Evolutionary conservation across 1,140 invertebrate genomes (phyloP), one percentile per base, ranked within the genome.

Genomic region (Eurosta solidaginis): DNA sequence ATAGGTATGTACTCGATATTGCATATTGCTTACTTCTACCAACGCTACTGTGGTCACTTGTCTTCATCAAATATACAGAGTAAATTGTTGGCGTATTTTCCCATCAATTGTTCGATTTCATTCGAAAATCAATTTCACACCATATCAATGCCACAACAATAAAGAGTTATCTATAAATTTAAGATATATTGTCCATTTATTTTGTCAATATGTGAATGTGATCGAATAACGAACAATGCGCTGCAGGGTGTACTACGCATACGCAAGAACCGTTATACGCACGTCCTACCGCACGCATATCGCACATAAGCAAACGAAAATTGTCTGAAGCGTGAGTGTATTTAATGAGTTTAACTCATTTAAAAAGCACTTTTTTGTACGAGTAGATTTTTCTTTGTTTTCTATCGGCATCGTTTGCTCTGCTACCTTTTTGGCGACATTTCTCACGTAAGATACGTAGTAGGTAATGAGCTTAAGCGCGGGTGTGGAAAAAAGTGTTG

Each of bases 91-190:
- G 12, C 59, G 59, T 68, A 68, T 68, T 68, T 68, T 68, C 59
- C 59, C 59, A 68, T 68, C 59, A 68, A 68, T 68, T 68, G 59
- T 68, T 40, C 59, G 59, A 68, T 40, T 68, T 68, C 59, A 68
- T 40, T 36, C 33, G 25, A 68, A 68, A 68, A 68, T 68, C 59
- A 68, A 68, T 68, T 68, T 68, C 33, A 68, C 59, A 68, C 59
- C 36, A 68, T 33, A 68, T 68, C 59, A 68, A 40, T 68, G 59
- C 6, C 17, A 42, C 59, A 68, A 22, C 33, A 68, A 63, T n/a
- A 63, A 40, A 63, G 40, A 0, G 17, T 36, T 20, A 40, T 25
- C 22, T 47, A 47, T 47, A 47, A 47, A 47, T 47, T 47, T 4
- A 1, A 47, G 45, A 47, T 25, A 52, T 10, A 49, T 49, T n/a